Conservation (phyloP, 2,113 vertebrate genomes). For the Alces alces region DNA sequence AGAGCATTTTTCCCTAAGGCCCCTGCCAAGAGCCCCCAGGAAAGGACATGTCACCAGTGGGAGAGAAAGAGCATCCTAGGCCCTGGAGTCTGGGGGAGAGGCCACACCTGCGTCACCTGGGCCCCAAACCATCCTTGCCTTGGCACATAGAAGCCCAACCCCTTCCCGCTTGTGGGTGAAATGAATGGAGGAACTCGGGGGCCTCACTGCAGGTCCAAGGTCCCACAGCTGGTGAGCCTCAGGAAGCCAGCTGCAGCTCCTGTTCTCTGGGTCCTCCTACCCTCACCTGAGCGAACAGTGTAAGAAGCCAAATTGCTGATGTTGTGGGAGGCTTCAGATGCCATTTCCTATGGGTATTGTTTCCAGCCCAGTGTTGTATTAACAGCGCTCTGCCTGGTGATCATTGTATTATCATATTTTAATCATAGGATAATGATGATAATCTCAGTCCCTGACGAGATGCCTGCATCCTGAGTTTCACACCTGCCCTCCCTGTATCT, state of each 20-base stretch:
- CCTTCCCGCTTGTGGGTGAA: background rate
- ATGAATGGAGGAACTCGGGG: background rate
- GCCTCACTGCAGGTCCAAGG: background rate
- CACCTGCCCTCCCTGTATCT: background rate
- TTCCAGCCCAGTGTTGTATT: constrained; percentile 55
- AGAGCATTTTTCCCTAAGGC: background rate
- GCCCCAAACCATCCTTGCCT: background rate
- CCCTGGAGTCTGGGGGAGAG: background rate
- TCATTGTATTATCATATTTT: constrained; percentile 63
- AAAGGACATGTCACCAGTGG: background rate
- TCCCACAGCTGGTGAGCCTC: background rate
- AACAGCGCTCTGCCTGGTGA: constrained; percentile 59
- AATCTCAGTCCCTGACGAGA: background rate
- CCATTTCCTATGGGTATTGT: constrained; percentile 59
- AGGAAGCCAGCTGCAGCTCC: background rate
- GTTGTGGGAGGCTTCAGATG: constrained; percentile 48
- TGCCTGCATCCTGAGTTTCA: background rate
- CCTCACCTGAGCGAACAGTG: constrained; percentile 45
- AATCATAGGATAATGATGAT: constrained; percentile 61
- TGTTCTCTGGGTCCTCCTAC: background rate
- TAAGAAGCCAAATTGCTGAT: constrained; percentile 28
- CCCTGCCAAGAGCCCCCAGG: background rate
- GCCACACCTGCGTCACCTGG: background rate
- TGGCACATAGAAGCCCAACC: background rate
- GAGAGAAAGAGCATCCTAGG: background rate